Conservation (phyloP, 1,140 invertebrate genomes). For the Ladona fulva region DNA sequence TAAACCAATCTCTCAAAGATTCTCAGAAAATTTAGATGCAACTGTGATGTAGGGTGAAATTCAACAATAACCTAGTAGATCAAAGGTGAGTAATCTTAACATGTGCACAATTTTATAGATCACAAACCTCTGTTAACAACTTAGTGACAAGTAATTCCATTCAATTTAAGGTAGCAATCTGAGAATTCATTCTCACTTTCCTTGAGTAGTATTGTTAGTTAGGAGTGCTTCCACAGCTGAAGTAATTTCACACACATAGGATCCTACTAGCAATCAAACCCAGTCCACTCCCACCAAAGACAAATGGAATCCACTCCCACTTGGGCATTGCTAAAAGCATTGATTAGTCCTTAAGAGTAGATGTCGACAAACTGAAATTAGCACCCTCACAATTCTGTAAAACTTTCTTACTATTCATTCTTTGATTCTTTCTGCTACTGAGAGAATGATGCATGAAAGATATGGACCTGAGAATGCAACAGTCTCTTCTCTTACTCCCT, state of each 20-base stretch:
- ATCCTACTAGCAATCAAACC: too few relatives aligned
- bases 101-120: not conserved
- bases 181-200: not conserved
- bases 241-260: too few relatives aligned
- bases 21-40: not conserved
- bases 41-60: not conserved
- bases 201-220: not conserved
- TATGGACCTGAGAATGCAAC: not conserved
- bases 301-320: too few relatives aligned
- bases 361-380: not conserved
- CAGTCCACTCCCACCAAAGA: too few relatives aligned
- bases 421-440: not conserved
- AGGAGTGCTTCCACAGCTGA: not conserved
- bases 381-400: not conserved
- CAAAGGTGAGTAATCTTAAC: not conserved
- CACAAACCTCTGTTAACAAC: not conserved
- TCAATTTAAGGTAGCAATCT: not conserved
- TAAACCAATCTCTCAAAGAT: not conserved
- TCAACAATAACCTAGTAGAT: not conserved
- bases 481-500: conserved; percentile 24
- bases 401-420: not conserved
- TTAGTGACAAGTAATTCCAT: not conserved
- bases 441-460: too few relatives aligned
- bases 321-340: too few relatives aligned
- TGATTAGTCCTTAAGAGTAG: too few relatives aligned